phyloP scores from a whole-genome alignment of 2,797 vertebrate species.

The Channallabes apus region DNA sequence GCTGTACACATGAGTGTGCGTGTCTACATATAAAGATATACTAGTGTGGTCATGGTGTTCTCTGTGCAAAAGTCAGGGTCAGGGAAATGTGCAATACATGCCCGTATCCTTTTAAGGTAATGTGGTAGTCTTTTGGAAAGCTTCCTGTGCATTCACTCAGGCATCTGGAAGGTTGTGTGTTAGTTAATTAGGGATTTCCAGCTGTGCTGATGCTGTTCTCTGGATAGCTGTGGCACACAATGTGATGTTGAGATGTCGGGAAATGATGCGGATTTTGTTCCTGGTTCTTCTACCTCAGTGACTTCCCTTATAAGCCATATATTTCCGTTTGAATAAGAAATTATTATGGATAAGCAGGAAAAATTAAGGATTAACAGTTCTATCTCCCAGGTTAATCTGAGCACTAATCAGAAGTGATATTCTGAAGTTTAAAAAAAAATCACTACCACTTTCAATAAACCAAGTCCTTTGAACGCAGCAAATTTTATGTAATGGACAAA shows the following conservation, averaged over 20 bases:
- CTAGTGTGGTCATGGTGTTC: constrained; percentile 28
- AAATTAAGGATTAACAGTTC: too few species aligned
- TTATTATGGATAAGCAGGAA: background rate
- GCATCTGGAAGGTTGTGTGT: constrained; percentile 25
- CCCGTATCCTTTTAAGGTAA: constrained; percentile 43
- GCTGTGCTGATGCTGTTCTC: constrained; percentile 4
- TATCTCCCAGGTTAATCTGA: background rate
- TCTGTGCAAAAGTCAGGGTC: constrained; percentile 23
- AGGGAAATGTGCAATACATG: constrained; percentile 2
- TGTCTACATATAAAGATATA: constrained; percentile 21
- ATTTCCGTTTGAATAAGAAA: background rate
- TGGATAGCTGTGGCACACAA: background rate
- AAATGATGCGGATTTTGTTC: background rate
- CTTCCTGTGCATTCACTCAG: constrained; percentile 28
- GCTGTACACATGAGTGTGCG: constrained; percentile 12
- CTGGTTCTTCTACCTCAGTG: background rate
- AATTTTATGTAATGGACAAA: background rate
- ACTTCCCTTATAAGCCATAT: background rate
- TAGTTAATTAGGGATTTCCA: background rate
- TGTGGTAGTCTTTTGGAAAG: constrained; percentile 16
- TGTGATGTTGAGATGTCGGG: background rate
- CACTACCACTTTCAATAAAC: background rate
- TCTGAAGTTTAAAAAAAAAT: background rate
- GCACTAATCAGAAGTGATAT: background rate
- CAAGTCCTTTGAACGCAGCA: background rate